Evolutionary conservation across 2,888 invertebrate genomes (phyloP).

Genomic region (Pollenia labialis): DNA sequence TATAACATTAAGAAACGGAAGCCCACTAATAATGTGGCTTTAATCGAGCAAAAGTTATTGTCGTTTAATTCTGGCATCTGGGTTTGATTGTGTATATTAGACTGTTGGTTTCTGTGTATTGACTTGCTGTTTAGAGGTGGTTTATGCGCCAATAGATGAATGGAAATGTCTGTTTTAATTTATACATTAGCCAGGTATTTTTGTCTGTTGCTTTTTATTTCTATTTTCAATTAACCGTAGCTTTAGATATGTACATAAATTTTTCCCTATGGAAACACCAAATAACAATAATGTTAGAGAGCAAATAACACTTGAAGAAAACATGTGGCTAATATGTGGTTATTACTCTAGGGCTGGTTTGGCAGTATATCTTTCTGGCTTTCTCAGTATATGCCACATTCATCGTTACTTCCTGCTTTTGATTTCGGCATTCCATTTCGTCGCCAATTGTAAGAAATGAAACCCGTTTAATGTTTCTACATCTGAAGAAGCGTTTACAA

Average conservation of each 20-base stretch:
- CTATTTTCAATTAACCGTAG: constrained; percentile 30
- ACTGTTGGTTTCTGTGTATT: not conserved
- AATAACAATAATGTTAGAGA: not conserved
- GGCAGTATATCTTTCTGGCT: no score
- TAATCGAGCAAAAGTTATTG: constrained; percentile 62
- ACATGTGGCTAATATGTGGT: not conserved
- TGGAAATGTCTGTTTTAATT: constrained; percentile 46
- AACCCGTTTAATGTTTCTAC: no score
- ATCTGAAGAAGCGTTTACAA: no score
- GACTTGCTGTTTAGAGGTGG: not conserved
- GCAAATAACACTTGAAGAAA: not conserved
- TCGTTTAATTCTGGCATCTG: constrained; percentile 26
- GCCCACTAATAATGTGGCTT: constrained; percentile 70
- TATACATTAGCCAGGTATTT: constrained; percentile 48
- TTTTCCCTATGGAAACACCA: not conserved
- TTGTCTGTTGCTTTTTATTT: not conserved
- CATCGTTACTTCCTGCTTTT: no score
- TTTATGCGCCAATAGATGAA: not conserved
- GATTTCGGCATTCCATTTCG: no score
- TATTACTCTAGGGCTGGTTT: no score
- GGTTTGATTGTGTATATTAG: not conserved
- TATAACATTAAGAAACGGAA: constrained; percentile 65
- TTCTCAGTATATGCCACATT: no score
- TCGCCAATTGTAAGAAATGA: no score
- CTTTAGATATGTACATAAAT: not conserved